phyloP scores from a whole-genome alignment of 2,888 invertebrate species.

The Brenthis ino region DNA sequence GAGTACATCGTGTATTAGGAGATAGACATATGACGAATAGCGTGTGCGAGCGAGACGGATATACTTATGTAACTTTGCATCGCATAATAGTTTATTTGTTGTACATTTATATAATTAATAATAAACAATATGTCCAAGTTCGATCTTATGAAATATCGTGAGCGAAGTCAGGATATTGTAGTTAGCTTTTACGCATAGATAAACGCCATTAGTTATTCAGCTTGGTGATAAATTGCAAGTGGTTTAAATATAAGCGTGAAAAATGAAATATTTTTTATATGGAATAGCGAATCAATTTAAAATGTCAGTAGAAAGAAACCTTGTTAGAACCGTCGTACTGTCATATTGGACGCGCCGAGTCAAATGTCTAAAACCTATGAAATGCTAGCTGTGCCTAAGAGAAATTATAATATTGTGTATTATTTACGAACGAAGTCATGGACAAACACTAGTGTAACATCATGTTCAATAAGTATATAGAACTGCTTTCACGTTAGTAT shows the following conservation, averaged over 20 bases:
- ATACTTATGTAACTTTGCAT: conserved; percentile 12
- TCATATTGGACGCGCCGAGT: neutral
- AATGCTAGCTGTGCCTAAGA: conserved; percentile 19
- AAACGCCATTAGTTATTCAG: conserved; percentile 14
- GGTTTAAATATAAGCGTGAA: conserved; percentile 1
- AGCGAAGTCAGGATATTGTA: neutral
- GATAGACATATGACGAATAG: conserved; percentile 20
- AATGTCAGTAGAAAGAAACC: neutral
- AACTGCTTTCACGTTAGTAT: neutral
- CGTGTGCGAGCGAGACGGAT: conserved; percentile 25
- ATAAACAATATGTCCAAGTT: conserved; percentile 6
- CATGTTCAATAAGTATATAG: conserved; percentile 7
- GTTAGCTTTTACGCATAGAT: conserved; percentile 10
- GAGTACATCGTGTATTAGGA: conserved; percentile 20
- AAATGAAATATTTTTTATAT: conserved; percentile 17
- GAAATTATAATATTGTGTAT: neutral
- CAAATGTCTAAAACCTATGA: conserved; percentile 17
- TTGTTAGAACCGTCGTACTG: neutral
- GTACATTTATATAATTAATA: too few species aligned
- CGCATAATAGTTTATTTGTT: conserved; percentile 7
- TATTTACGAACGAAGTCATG: conserved; percentile 11
- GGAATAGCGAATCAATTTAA: conserved; percentile 5
- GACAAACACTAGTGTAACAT: conserved; percentile 18
- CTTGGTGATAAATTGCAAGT: conserved; percentile 2
- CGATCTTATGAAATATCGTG: neutral